Conservation (phyloP, 2,113 vertebrate species). For the Toxostoma redivivum region DNA sequence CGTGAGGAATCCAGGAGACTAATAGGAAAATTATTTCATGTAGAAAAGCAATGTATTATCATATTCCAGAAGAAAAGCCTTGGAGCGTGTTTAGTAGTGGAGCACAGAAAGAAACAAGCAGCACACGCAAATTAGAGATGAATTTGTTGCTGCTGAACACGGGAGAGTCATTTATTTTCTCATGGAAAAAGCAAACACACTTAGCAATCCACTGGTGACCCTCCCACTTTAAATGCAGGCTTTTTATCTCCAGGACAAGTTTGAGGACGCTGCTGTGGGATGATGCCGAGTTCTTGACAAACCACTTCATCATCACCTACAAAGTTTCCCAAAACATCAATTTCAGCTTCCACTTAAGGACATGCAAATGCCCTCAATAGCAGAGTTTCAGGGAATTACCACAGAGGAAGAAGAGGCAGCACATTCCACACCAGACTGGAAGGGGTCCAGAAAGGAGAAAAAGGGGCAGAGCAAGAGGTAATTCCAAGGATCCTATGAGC, state of each 20-base stretch:
- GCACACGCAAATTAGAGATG: neutral
- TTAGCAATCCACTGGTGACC: neutral
- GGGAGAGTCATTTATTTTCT: neutral
- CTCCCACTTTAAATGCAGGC: constrained; percentile 20
- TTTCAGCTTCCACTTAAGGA: neutral
- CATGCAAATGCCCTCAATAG: neutral
- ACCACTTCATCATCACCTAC: neutral
- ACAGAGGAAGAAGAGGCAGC: neutral
- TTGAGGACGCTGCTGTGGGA: neutral
- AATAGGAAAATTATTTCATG: neutral
- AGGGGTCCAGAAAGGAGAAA: neutral
- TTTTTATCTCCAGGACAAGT: constrained; percentile 1
- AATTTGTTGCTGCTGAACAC: neutral
- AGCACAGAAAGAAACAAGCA: neutral
- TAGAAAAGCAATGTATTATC: neutral
- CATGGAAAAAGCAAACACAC: neutral
- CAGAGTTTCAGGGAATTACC: neutral
- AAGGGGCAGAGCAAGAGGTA: neutral
- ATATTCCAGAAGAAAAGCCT: neutral
- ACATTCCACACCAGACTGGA: neutral
- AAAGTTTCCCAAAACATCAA: neutral
- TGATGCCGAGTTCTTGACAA: neutral
- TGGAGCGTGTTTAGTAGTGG: neutral
- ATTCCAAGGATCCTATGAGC: neutral
- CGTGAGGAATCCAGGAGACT: neutral